Base-by-base conservation (phyloP, 2,113 vertebrate genomes). In the Peromyscus leucopus region DNA sequence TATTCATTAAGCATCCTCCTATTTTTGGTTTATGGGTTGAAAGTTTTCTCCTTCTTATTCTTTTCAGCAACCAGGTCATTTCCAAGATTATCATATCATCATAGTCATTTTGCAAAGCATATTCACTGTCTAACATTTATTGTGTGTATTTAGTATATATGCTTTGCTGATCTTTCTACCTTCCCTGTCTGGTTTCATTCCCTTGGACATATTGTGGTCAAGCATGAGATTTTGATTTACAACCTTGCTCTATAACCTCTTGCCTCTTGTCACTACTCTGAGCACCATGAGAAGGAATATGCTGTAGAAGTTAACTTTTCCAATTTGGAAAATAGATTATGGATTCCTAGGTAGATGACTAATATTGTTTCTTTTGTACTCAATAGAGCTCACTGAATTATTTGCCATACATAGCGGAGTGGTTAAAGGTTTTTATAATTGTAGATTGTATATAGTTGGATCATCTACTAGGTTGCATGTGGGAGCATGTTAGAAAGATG, bases 201-300 rank as follows among this genome's bases (percentile, higher is more conserved):
- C 61, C 24, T 55, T 51, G 63, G 72, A 2, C 39, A 57, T 75
- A 9, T 84, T 90, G 76, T 80, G 71, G 42, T 71, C 17, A 95
- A 91, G 3, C 1, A 24, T 31, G 78, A 90, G n/a, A 79, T 90
- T 90, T 92, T 51, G 28, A 82, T 93, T 94, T 48, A 78, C 80
- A 94, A 90, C 21, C 2, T 2, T 42, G 7, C 46, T 61, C 42
- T 17, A 4, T 83, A 33, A 69, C 75, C 3, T 2, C 26, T 93
- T 88, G 87, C 57, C n/a, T 96, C 42, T 48, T 33, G 7, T 9
- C 33, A 80, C 42, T 89, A 28, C 6, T 76, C 4, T 21, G 95
- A 57, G 51, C 1, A 39, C 31, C 67, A 69, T 46, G n/a, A 84
- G 79, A 88, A 85, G 10, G 16, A 80, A 65, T 57, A 90, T 59